Percentiles rank a stretch among this genome's conserved stretches.
These are phyloP conservation scores for Salvelinus sp. DNA, from an alignment of 2,113 vertebrate genomes.

Conservation along the genomic window DNA sequence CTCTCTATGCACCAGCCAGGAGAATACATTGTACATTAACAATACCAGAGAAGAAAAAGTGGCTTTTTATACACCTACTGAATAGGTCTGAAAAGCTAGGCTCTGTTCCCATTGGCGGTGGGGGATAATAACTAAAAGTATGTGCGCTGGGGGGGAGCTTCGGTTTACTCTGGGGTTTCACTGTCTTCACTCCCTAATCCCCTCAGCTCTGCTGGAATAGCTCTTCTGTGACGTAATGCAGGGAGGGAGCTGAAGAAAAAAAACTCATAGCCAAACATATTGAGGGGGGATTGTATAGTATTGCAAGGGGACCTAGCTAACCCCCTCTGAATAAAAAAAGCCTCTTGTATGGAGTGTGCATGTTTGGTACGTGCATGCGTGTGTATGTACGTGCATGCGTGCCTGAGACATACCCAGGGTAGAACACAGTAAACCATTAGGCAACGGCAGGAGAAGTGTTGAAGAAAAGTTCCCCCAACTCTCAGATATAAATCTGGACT, in stretches of 20 bases:
- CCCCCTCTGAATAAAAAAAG: conserved; percentile 30
- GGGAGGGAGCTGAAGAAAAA: conserved; percentile 43
- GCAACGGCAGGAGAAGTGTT: neutral
- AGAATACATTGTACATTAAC: conserved; percentile 30
- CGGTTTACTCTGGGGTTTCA: conserved; percentile 59
- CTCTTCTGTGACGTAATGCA: conserved; percentile 75
- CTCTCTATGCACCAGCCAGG: neutral
- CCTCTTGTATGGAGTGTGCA: conserved; percentile 21
- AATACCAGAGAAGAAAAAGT: conserved; percentile 25
- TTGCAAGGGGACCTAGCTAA: conserved; percentile 41
- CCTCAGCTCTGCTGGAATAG: conserved; percentile 68
- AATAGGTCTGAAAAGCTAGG: conserved; percentile 68
- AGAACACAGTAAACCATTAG: conserved; percentile 34
- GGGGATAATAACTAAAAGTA: conserved; percentile 80
- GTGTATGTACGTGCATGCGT: neutral
- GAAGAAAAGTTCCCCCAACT: conserved; percentile 10
- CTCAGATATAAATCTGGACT: conserved; percentile 35
- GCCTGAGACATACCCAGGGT: neutral
- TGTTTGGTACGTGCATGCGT: neutral
- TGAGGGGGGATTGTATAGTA: conserved; percentile 66
- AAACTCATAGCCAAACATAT: conserved; percentile 62
- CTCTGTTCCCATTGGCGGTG: conserved; percentile 61
- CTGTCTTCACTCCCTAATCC: conserved; percentile 71
- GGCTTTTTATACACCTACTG: conserved; percentile 42
- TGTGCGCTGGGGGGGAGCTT: conserved; percentile 77